Conservation (phyloP, 2,113 vertebrate genomes). For the Sprattus sprattus region DNA sequence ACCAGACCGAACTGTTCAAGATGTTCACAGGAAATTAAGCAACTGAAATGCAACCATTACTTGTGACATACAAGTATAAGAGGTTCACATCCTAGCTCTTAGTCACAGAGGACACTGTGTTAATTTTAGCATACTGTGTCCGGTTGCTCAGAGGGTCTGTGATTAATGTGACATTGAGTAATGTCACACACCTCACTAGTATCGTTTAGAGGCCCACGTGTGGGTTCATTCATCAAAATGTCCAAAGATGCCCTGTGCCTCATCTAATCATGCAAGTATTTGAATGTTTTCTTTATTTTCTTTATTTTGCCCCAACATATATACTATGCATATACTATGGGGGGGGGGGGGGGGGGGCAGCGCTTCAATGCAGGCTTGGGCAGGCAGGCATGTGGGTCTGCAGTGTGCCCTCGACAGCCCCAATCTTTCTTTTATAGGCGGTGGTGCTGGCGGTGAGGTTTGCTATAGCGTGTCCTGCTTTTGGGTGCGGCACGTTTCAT, state of each 20-base stretch:
- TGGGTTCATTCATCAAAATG: neutral
- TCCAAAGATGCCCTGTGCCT: neutral
- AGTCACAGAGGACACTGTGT: neutral
- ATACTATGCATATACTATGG: too few species aligned
- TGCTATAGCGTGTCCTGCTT: neutral
- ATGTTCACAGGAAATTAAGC: constrained; percentile 69
- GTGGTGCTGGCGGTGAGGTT: neutral
- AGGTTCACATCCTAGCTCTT: neutral
- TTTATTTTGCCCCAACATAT: neutral
- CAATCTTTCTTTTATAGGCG: neutral
- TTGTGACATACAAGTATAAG: constrained; percentile 29
- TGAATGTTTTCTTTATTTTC: neutral
- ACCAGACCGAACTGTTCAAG: constrained; percentile 49
- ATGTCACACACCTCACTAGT: neutral
- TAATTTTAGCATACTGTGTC: neutral
- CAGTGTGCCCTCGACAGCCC: neutral
- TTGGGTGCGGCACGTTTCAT: constrained; percentile 3
- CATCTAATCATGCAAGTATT: neutral
- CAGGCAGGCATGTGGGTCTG: constrained; percentile 11
- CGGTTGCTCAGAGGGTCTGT: neutral
- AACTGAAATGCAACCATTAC: constrained; percentile 54
- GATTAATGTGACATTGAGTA: neutral
- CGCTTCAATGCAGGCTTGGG: neutral
- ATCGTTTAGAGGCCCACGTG: neutral
- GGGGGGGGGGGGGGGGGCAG: too few species aligned